Base-by-base conservation (phyloP, 2,797 vertebrate genomes). In the Podarcis lilfordi region DNA sequence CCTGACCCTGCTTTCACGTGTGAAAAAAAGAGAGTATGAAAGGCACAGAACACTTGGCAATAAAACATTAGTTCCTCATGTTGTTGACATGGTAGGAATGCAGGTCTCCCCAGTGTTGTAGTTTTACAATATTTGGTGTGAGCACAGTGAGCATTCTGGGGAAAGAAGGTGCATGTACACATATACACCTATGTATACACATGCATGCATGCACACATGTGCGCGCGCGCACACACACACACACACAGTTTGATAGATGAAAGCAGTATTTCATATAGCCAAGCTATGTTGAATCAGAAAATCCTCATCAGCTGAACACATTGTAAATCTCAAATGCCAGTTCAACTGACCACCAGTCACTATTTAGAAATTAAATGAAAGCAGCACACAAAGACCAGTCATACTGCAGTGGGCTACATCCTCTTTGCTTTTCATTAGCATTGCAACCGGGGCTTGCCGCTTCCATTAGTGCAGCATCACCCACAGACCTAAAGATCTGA, bases 301-400 rank as follows among this genome's bases (percentile, higher is more conserved):
- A 91, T 50, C 43, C 81, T 45, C 27, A 45, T 23, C n/a, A 32
- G 71, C 23, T 5, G 27, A 13, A 32, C 35, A 0, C 0, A 32
- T 5, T 17, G 55, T 82, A 86, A 43, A 66, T 87, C 86, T 86
- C 80, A 85, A 61, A 55, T 91, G 78, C 76, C 55, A 79, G 40
- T 83, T 29, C 45, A 77, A 37, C 1, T 15, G 15, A 27, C 43
- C 35, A 8, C 43, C 1, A 2, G 7, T 59, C 45, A 35, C 11
- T 2, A 1, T 15, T 1, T 0, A 29, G 75, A 59, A 83, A 64
- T 3, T 4, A 74, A 61, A 21, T 0, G 1, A 37, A 7, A 80
- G 1, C 50, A 59, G 21, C 27, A 8, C 0, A 0, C 55, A 8
- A 74, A 13, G 4, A 40, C 43, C 59, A 76, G 3, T 45, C 21